These are phyloP conservation scores for Drosophila nannoptera DNA, from an alignment of 1,140 invertebrate species.

Conservation along the genomic window DNA sequence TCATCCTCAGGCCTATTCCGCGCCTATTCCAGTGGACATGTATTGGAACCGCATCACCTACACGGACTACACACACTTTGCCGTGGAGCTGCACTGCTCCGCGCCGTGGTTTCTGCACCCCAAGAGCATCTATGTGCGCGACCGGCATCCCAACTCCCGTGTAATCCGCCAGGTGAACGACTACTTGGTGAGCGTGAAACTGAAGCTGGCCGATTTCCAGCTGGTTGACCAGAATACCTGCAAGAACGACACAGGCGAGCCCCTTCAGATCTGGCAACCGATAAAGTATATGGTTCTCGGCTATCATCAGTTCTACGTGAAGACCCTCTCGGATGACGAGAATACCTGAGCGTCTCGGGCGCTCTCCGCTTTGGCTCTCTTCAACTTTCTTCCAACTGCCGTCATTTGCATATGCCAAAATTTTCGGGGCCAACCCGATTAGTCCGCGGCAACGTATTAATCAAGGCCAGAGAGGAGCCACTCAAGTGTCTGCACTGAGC, in stretches of 20 bases:
- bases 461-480: constrained; percentile 13
- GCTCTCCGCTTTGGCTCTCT: neutral
- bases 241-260: constrained; percentile 1
- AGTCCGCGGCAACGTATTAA: constrained; percentile 31
- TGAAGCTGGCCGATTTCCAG: constrained; percentile 16
- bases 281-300: constrained; percentile 48
- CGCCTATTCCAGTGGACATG: constrained; percentile 38
- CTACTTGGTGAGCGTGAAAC: constrained; percentile 31
- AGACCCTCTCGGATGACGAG: constrained; percentile 45
- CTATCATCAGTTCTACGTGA: constrained; percentile 55
- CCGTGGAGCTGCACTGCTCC: constrained; percentile 55
- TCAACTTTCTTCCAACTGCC: constrained; percentile 58
- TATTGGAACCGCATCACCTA: constrained; percentile 59
- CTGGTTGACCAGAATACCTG: constrained; percentile 27
- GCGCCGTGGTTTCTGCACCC: constrained; percentile 58
- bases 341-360: constrained; percentile 40
- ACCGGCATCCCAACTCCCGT: constrained; percentile 5
- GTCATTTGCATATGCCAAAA: constrained; percentile 40
- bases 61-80: constrained; percentile 48
- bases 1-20: too few relatives aligned
- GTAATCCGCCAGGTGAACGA: constrained; percentile 3
- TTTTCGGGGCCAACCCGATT: constrained; percentile 37
- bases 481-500: constrained; percentile 21
- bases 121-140: constrained; percentile 49
- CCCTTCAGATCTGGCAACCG: constrained; percentile 49